A percentile compares a stretch with the other conserved stretches of the same genome.
phyloP scores from a whole-genome alignment of 1,140 invertebrate genomes.

The Limonius californicus region DNA sequence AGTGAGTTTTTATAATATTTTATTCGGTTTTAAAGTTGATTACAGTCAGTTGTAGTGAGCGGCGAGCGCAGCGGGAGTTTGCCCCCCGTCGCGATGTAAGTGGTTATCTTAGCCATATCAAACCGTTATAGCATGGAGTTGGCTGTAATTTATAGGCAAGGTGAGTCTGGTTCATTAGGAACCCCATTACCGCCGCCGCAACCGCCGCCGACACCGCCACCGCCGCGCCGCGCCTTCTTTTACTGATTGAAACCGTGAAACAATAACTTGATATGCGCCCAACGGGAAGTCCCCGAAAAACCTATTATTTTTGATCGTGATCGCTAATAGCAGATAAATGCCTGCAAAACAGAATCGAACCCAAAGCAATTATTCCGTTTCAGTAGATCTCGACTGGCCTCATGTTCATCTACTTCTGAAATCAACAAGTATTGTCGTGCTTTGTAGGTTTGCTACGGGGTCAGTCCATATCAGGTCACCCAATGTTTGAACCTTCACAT shows the following conservation, averaged over 20 bases:
- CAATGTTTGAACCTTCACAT: too few species aligned
- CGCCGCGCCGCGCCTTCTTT: neutral
- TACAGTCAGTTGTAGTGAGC: constrained; percentile 37
- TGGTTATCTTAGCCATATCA: constrained; percentile 47
- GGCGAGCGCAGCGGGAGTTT: constrained; percentile 26
- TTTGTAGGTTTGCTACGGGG: too few species aligned
- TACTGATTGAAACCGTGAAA: constrained; percentile 1
- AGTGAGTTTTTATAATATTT: constrained; percentile 32
- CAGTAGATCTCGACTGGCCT: too few species aligned
- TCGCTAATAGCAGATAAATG: neutral
- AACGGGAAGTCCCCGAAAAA: neutral
- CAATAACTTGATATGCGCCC: neutral
- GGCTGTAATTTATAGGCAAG: constrained; percentile 46
- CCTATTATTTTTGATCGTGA: neutral
- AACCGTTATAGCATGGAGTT: constrained; percentile 46
- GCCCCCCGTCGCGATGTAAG: constrained; percentile 43
- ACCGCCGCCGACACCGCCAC: constrained; percentile 3
- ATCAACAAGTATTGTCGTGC: too few species aligned
- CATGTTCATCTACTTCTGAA: too few species aligned
- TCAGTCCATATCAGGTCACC: too few species aligned
- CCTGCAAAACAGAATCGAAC: too few species aligned
- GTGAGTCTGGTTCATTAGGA: constrained; percentile 47
- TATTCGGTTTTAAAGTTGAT: constrained; percentile 46
- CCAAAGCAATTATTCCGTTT: too few species aligned
- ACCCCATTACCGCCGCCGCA: constrained; percentile 19